phyloP scores from a whole-genome alignment of 2,797 vertebrate species.

The Eospalax fontanierii region DNA sequence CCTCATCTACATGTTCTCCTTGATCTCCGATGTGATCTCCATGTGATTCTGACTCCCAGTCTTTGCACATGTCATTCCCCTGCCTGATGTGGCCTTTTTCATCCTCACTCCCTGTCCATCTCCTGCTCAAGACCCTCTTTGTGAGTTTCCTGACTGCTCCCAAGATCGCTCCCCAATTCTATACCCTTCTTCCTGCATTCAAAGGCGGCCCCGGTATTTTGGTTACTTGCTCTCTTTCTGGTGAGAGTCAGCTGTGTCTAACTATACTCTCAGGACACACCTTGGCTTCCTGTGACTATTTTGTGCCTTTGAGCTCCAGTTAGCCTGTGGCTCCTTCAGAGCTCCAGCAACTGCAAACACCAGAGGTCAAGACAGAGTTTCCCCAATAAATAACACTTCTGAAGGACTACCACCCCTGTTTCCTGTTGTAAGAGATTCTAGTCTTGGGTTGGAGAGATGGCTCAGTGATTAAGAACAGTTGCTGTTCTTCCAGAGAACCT shows the following conservation, averaged over 20 bases:
- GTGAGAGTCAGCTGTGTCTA: neutral
- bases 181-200: neutral
- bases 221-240: neutral
- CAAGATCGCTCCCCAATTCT: neutral
- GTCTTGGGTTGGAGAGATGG: no score
- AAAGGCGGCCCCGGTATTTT: neutral
- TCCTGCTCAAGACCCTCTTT: neutral
- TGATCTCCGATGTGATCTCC: neutral
- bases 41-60: neutral
- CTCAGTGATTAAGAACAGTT: no score
- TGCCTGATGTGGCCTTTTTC: neutral
- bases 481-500: no score
- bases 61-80: neutral
- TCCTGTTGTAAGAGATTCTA: neutral
- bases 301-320: slow-evolving; percentile 12
- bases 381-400: neutral
- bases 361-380: neutral
- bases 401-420: neutral
- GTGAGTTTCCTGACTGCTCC: neutral
- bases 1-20: neutral
- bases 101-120: neutral
- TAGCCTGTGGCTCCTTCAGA: neutral
- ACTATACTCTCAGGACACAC: neutral
- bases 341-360: neutral
- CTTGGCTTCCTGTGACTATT: neutral